These are phyloP conservation scores for Lepidothrix coronata DNA, from an alignment of 2,113 vertebrate genomes.

Conservation along the genomic window DNA sequence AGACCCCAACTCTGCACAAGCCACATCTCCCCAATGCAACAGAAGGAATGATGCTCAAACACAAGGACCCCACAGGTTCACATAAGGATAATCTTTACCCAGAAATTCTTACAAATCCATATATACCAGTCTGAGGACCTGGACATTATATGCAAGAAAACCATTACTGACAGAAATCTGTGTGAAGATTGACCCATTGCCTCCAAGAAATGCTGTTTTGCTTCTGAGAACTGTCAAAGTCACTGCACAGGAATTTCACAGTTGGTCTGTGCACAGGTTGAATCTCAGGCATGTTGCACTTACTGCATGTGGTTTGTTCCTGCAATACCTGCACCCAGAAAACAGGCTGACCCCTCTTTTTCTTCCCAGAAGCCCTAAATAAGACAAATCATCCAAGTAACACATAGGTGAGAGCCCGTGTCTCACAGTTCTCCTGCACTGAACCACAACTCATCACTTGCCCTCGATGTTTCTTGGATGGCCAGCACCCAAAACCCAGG, in stretches of 20 bases:
- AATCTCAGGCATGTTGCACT: background rate
- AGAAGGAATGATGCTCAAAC: background rate
- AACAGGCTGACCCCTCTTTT: background rate
- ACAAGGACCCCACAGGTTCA: background rate
- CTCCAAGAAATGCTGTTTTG: background rate
- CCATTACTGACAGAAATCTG: background rate
- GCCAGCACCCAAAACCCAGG: background rate
- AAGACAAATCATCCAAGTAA: background rate
- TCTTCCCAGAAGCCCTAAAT: background rate
- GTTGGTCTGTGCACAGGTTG: background rate
- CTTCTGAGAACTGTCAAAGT: background rate
- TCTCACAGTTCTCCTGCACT: background rate
- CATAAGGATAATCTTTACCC: background rate
- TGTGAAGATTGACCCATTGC: background rate
- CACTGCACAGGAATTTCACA: background rate
- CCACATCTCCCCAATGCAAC: background rate
- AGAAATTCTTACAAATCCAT: background rate
- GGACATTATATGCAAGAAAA: background rate
- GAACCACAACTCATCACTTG: background rate
- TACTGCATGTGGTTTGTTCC: background rate
- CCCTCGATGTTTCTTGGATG: constrained; percentile 2
- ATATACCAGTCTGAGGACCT: background rate
- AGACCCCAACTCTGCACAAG: background rate
- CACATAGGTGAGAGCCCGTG: background rate
- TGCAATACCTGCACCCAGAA: background rate